Evolutionary conservation across 2,797 vertebrate species (phyloP).

Genomic region (Tauraco hartlaubi): DNA sequence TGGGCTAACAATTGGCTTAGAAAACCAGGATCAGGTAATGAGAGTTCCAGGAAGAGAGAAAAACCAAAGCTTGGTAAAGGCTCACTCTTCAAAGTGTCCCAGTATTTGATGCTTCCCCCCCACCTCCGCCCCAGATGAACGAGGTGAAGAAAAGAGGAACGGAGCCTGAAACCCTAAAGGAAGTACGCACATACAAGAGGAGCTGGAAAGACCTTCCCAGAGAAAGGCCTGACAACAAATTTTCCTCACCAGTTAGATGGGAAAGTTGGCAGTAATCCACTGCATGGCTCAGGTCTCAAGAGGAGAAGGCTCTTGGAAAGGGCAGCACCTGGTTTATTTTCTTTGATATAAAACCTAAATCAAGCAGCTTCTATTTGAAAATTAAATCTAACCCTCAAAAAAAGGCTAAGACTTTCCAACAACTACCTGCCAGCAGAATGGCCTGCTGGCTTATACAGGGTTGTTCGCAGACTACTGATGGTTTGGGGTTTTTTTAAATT

Average conservation of each 20-base stretch:
- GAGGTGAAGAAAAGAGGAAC: background rate
- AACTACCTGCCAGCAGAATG: background rate
- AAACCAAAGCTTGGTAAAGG: slow-evolving; percentile 37
- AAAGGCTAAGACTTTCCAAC: background rate
- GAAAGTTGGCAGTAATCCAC: background rate
- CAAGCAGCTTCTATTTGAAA: background rate
- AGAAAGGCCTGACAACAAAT: background rate
- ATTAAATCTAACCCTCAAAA: background rate
- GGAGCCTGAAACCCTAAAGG: slow-evolving; percentile 4
- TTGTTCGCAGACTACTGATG: background rate
- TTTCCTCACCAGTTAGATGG: background rate
- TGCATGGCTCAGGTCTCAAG: background rate
- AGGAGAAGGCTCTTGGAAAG: background rate
- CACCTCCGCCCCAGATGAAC: background rate
- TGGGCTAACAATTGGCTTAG: slow-evolving; percentile 61
- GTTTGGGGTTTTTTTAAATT: no score
- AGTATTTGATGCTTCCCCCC: background rate
- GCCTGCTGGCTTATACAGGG: background rate
- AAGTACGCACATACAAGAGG: background rate
- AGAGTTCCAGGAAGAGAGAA: slow-evolving; percentile 51
- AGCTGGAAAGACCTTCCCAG: background rate
- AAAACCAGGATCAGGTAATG: slow-evolving; percentile 46
- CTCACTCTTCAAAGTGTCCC: slow-evolving; percentile 40
- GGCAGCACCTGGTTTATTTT: background rate
- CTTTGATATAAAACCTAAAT: background rate